Evolutionary conservation across 2,888 invertebrate species (phyloP).

Genomic region (Phalera bucephala): DNA sequence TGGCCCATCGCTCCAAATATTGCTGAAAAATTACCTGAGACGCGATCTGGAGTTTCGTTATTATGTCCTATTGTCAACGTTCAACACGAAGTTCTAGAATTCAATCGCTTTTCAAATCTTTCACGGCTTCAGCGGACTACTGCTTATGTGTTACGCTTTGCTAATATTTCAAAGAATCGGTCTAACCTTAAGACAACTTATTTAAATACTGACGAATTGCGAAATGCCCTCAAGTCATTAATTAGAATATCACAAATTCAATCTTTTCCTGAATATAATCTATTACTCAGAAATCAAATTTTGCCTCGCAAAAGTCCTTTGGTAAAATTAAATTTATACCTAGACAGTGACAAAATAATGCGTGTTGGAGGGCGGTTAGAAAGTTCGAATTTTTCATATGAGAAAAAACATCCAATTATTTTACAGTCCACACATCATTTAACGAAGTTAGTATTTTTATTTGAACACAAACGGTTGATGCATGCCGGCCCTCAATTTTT

Average conservation of each 20-base stretch:
- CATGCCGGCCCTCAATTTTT: slow-evolving; percentile 15
- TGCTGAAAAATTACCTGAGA: slow-evolving; percentile 9
- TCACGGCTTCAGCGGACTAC: slow-evolving; percentile 2
- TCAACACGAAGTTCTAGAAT: slow-evolving; percentile 10
- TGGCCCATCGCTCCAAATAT: slow-evolving; percentile 12
- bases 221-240: background rate
- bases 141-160: slow-evolving; percentile 6
- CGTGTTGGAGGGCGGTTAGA: slow-evolving; percentile 8
- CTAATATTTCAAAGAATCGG: slow-evolving; percentile 4
- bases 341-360: slow-evolving; percentile 5
- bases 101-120: slow-evolving; percentile 9
- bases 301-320: too few relatives aligned
- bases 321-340: slow-evolving; percentile 2
- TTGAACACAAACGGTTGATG: slow-evolving; percentile 4
- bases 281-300: slow-evolving; percentile 2
- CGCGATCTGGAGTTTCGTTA: slow-evolving; percentile 2
- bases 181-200: background rate
- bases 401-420: slow-evolving; percentile 10
- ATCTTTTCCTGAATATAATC: slow-evolving; percentile 7
- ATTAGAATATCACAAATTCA: slow-evolving; percentile 3
- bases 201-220: too few relatives aligned
- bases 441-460: background rate
- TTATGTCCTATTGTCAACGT: background rate
- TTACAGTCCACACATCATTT: slow-evolving; percentile 15
- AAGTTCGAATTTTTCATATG: slow-evolving; percentile 5